Percentiles rank a stretch among this genome's conserved stretches.
Evolutionary conservation across 2,797 vertebrate species (phyloP).

Genomic region (Notoglanidium macrostoma): DNA sequence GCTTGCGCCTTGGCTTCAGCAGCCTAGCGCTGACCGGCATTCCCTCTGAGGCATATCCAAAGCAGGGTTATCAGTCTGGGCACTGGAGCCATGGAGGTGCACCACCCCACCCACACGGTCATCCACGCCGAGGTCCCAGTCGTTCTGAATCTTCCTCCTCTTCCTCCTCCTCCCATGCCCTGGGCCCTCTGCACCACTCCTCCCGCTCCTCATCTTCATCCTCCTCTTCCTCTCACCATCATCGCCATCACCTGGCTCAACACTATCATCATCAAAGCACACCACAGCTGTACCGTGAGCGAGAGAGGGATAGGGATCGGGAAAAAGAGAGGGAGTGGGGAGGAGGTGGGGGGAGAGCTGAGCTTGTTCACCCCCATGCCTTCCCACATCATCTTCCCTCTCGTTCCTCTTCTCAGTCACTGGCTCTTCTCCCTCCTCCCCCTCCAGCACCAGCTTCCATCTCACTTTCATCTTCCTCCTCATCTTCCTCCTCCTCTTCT

Average conservation of each 20-base stretch:
- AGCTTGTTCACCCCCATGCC: slow-evolving; percentile 76
- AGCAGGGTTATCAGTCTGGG: slow-evolving; percentile 83
- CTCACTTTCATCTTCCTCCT: slow-evolving; percentile 73
- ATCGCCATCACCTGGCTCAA: slow-evolving; percentile 81
- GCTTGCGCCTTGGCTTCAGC: slow-evolving; percentile 88
- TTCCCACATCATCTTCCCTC: slow-evolving; percentile 82
- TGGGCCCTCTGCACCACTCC: slow-evolving; percentile 68
- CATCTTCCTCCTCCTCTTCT: slow-evolving; percentile 73
- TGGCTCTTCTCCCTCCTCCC: slow-evolving; percentile 77
- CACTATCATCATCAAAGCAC: slow-evolving; percentile 79
- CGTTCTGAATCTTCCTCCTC: slow-evolving; percentile 68
- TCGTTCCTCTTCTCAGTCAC: slow-evolving; percentile 80
- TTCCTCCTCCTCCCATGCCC: slow-evolving; percentile 66
- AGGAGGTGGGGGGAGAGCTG: slow-evolving; percentile 72
- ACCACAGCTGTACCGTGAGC: slow-evolving; percentile 66
- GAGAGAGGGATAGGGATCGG: slow-evolving; percentile 25
- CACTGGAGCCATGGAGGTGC: slow-evolving; percentile 87
- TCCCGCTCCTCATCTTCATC: slow-evolving; percentile 77
- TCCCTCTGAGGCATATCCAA: slow-evolving; percentile 84
- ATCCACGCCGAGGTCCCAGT: slow-evolving; percentile 79
- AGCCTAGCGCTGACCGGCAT: slow-evolving; percentile 86
- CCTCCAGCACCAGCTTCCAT: slow-evolving; percentile 76
- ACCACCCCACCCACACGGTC: slow-evolving; percentile 72
- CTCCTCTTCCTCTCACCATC: slow-evolving; percentile 78
- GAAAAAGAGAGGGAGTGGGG: slow-evolving; percentile 33